Evolutionary conservation across 2,888 invertebrate genomes (phyloP), one percentile per base, ranked within the genome.

Genomic region (Eustalomyia histrio): DNA sequence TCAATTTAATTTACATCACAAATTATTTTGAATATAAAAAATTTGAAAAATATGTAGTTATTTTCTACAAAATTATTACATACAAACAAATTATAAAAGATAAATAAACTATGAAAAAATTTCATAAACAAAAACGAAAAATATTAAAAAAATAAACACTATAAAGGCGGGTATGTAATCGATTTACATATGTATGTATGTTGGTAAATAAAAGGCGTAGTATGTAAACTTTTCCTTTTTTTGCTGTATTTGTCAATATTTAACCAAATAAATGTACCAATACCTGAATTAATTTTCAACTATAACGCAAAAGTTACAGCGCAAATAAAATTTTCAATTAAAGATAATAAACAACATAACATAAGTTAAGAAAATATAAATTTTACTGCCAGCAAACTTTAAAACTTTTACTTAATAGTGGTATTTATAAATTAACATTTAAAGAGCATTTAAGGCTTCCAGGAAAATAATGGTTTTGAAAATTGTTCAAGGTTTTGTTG

Each of bases 151-250:
- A 47, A 47, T 47, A 47, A 47, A 47, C 43, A 47, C 2, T 47
- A n/a, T 47, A 47, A 47, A 47, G 14, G 43, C 43, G 43, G 43
- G n/a, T n/a, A n/a, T 47, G n/a, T n/a, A 47, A 39, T n/a, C n/a
- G 16, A 47, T 47, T 47, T 47, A 6, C n/a, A 47, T 43, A 14
- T 21, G 2, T 29, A 29, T 21, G 2, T 29, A 29, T 29, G 29
- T 29, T 29, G 4, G 43, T n/a, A 47, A 47, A 47, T 47, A 4
- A 5, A 4, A 47, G 6, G 6, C 14, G 6, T n/a, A 47, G 43
- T 47, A n/a, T n/a, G n/a, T n/a, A n/a, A n/a, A 47, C 1, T 47
- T n/a, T 39, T 39, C 14, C 4, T 47, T 43, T 47, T 47, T 47
- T 4, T 47, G 39, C 39, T 12, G 2, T 39, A 39, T 47, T 47